These are phyloP conservation scores for Erythrocercus mccallii DNA, from an alignment of 2,113 vertebrate species.

Conservation along the genomic window DNA sequence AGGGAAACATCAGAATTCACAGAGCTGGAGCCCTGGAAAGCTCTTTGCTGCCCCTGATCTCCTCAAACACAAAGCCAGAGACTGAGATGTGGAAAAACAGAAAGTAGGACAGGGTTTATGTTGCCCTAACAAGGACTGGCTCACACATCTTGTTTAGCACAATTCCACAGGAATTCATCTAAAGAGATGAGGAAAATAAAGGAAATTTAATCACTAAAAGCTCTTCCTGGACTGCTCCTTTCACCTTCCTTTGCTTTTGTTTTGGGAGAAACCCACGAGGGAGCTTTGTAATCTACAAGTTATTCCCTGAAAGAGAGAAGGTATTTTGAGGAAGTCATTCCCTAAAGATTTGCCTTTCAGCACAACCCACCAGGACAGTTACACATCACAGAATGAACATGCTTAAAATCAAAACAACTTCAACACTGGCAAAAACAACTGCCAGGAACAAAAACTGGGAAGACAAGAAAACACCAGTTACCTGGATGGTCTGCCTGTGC, in stretches of 20 bases:
- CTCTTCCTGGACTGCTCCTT: neutral
- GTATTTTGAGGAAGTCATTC: neutral
- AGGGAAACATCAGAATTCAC: neutral
- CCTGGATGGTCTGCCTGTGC: slow-evolving; percentile 97
- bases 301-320: neutral
- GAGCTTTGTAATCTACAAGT: neutral
- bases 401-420: neutral
- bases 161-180: neutral
- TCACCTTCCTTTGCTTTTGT: neutral
- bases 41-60: neutral
- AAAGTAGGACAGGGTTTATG: neutral
- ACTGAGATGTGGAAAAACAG: neutral
- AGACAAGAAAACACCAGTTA: slow-evolving; percentile 34
- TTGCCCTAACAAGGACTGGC: neutral
- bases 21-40: neutral
- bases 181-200: neutral
- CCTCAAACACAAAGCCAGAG: neutral
- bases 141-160: neutral
- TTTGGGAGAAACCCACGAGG: neutral
- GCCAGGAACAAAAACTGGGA: neutral
- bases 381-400: neutral
- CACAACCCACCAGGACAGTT: neutral
- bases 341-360: neutral
- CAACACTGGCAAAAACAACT: neutral
- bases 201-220: neutral